Evolutionary conservation across 2,888 invertebrate genomes (phyloP).

Genomic region (Spicauda simplicius): DNA sequence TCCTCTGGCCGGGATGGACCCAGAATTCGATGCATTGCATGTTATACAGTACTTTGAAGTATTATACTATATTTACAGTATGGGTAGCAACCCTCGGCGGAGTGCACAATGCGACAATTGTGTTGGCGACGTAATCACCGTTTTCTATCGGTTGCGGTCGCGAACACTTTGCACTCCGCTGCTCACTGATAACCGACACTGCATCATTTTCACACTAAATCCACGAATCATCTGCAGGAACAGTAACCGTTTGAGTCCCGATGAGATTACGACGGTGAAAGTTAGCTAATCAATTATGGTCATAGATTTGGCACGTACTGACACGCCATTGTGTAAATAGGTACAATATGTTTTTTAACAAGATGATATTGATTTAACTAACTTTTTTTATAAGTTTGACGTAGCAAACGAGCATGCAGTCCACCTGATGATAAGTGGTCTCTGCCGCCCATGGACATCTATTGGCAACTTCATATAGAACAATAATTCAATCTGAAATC

Average conservation of each 20-base stretch:
- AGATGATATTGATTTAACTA: too few relatives aligned
- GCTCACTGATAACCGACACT: conserved; percentile 55
- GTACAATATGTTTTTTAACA: background rate
- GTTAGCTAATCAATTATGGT: conserved; percentile 3
- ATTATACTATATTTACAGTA: too few relatives aligned
- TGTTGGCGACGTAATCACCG: conserved; percentile 72
- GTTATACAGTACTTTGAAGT: too few relatives aligned
- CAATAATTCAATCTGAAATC: too few relatives aligned
- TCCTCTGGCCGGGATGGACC: too few relatives aligned
- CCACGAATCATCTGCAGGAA: conserved; percentile 4
- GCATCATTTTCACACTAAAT: conserved; percentile 53
- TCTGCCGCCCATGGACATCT: too few relatives aligned
- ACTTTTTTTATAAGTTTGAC: too few relatives aligned
- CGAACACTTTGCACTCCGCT: conserved; percentile 75
- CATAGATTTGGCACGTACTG: conserved; percentile 9
- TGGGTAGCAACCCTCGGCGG: too few relatives aligned
- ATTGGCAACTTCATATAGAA: too few relatives aligned
- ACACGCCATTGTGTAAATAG: background rate
- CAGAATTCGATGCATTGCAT: too few relatives aligned
- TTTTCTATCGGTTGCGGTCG: conserved; percentile 82
- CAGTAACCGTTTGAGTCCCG: conserved; percentile 5
- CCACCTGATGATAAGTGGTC: too few relatives aligned
- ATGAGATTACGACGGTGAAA: conserved; percentile 11
- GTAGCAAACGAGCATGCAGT: too few relatives aligned
- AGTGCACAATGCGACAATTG: conserved; percentile 74